phyloP scores from a whole-genome alignment of 1,140 invertebrate genomes.

The Orchestia grillus region DNA sequence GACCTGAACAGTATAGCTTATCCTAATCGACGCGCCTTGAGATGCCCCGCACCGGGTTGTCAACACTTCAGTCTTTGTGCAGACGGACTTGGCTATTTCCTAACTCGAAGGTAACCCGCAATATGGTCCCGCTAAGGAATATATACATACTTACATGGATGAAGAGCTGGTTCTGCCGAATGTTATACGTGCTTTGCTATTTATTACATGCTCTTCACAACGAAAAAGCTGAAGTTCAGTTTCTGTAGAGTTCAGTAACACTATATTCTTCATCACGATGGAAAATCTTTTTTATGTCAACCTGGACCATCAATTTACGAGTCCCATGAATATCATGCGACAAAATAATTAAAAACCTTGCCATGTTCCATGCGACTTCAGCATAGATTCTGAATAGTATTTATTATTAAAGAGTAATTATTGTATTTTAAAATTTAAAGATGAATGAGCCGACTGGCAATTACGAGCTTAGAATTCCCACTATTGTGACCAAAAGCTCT shows the following conservation, averaged over 20 bases:
- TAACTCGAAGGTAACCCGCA: background rate
- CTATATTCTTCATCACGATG: background rate
- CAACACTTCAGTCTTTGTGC: background rate
- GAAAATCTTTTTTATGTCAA: background rate
- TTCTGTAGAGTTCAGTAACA: background rate
- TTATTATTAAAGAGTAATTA: background rate
- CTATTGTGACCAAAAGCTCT: background rate
- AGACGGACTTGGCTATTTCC: background rate
- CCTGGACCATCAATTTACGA: background rate
- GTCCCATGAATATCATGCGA: background rate
- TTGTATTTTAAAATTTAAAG: background rate
- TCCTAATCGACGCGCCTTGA: no score
- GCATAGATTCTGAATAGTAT: background rate
- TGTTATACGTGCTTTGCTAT: background rate
- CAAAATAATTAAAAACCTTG: background rate
- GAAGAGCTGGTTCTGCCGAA: background rate
- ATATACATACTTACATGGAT: background rate
- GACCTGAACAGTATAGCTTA: no score
- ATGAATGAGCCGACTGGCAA: background rate
- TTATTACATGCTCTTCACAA: background rate
- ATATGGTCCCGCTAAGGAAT: background rate
- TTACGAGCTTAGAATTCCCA: no score
- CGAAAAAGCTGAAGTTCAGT: background rate
- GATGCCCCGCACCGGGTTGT: background rate
- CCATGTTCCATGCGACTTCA: background rate